These are phyloP conservation scores for Andrena haemorrhoa DNA, from an alignment of 2,888 invertebrate species.

Conservation along the genomic window DNA sequence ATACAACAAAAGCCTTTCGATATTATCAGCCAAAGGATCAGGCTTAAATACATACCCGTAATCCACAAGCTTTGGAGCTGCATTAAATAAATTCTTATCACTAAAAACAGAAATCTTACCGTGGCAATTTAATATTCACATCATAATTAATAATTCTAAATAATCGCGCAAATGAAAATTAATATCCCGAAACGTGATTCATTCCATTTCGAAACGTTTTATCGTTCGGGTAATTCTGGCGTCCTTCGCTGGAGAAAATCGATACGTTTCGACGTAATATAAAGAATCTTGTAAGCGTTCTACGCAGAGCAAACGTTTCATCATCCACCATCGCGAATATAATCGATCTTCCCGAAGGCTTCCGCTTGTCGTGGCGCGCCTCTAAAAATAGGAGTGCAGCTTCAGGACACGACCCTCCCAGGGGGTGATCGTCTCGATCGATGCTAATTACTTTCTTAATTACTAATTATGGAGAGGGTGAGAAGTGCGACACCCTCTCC, in stretches of 20 bases:
- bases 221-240: neutral
- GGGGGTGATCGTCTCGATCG: conserved; percentile 42
- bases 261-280: conserved; percentile 13
- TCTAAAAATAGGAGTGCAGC: conserved; percentile 49
- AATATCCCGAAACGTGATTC: neutral
- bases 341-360: conserved; percentile 33
- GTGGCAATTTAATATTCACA: no score
- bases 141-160: neutral
- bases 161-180: neutral
- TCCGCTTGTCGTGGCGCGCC: neutral
- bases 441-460: conserved; percentile 72
- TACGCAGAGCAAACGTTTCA: conserved; percentile 2
- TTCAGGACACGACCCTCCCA: conserved; percentile 16
- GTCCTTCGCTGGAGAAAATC: neutral
- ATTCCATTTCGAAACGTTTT: neutral
- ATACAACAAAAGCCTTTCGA: no score
- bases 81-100: no score
- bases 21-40: no score
- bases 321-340: conserved; percentile 22
- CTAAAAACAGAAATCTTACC: no score
- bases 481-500: conserved; percentile 30
- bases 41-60: no score
- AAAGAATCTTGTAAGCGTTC: conserved; percentile 6
- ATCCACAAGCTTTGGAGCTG: no score
- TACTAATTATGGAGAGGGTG: conserved; percentile 63